phyloP scores from a whole-genome alignment of 1,140 invertebrate genomes.

The Chionoecetes opilio region DNA sequence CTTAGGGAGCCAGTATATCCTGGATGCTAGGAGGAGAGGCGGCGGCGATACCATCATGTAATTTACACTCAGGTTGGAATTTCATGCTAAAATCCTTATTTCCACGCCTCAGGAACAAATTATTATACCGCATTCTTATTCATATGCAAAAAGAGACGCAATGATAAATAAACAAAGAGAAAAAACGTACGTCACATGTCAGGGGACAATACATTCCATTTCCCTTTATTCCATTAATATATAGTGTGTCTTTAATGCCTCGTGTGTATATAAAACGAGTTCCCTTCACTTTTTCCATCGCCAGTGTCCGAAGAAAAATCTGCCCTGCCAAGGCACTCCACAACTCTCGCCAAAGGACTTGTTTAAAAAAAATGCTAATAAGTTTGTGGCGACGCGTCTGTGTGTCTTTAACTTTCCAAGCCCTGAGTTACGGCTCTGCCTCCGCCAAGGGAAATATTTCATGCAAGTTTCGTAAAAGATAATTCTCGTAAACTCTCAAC shows the following conservation, averaged over 20 bases:
- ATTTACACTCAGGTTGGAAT: neutral
- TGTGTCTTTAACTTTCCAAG: conserved; percentile 18
- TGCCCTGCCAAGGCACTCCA: neutral
- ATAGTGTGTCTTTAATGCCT: neutral
- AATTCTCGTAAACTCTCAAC: neutral
- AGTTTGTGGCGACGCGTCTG: conserved; percentile 24
- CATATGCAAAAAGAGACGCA: neutral
- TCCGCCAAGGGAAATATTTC: neutral
- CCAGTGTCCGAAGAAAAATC: neutral
- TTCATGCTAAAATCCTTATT: neutral
- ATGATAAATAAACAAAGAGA: no score
- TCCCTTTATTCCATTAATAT: neutral
- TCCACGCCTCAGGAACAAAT: neutral
- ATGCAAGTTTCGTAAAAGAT: conserved; percentile 30
- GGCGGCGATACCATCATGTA: neutral
- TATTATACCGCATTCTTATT: neutral
- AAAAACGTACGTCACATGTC: neutral
- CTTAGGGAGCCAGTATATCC: neutral
- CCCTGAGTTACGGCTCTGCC: conserved; percentile 10
- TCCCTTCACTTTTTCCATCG: neutral
- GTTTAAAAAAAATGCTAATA: neutral
- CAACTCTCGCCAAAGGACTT: neutral
- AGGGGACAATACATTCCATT: neutral
- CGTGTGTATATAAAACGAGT: neutral
- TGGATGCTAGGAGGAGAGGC: neutral